Percentiles rank a stretch among this genome's conserved stretches.
Conservation (phyloP, 2,113 vertebrate species). For the Psettodes erumei region DNA sequence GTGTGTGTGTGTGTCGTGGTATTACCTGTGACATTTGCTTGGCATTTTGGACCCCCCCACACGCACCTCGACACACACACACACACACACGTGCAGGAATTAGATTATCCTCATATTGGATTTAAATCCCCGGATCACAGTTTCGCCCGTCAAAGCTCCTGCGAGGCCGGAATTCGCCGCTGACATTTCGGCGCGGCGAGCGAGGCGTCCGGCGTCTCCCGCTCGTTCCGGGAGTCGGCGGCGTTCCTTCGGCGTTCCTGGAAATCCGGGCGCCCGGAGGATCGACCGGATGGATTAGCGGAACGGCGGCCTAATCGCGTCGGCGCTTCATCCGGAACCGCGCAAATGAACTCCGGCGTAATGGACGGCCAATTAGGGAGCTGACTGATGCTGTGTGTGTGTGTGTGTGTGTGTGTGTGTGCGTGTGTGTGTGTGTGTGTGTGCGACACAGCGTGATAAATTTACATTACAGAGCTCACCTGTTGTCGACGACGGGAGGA, state of each 20-base stretch:
- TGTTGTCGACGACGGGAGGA: conserved; percentile 60
- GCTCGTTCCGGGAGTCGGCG: too few relatives aligned
- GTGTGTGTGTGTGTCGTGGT: conserved; percentile 28
- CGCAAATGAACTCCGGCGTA: conserved; percentile 73
- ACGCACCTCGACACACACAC: too few relatives aligned
- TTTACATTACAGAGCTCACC: conserved; percentile 70
- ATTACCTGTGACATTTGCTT: conserved; percentile 75
- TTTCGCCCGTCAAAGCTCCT: conserved; percentile 50
- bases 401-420: neutral
- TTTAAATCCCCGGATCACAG: conserved; percentile 72
- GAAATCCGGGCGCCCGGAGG: conserved; percentile 49
- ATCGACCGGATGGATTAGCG: conserved; percentile 64
- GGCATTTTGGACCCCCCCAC: conserved; percentile 71
- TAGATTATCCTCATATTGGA: conserved; percentile 65
- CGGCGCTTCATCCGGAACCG: conserved; percentile 73
- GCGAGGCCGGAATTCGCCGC: conserved; percentile 55
- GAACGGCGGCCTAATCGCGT: conserved; percentile 67
- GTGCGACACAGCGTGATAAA: conserved; percentile 55
- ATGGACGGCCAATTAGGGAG: conserved; percentile 72
- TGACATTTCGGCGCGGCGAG: too few relatives aligned
- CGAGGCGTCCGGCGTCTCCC: too few relatives aligned
- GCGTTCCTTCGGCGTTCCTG: too few relatives aligned
- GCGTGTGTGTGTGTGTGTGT: neutral
- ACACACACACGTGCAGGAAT: conserved; percentile 20
- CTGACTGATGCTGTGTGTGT: conserved; percentile 61